Conservation (phyloP, 2,888 invertebrate species). For the Bimastos eiseni region DNA sequence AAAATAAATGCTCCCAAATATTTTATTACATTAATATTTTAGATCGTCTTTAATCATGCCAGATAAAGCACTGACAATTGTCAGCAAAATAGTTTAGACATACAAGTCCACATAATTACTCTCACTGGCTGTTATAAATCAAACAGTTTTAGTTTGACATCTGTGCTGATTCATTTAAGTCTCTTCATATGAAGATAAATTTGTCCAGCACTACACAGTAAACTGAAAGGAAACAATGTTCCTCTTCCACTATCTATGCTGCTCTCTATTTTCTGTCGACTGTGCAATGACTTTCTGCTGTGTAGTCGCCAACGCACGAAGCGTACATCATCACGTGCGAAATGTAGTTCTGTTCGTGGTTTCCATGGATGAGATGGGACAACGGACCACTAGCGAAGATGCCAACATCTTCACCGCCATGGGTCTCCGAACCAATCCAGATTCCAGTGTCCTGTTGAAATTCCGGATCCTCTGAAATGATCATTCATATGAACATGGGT, state of each 20-base stretch:
- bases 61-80: not conserved
- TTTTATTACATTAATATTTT: not conserved
- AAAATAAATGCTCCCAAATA: not conserved
- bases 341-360: slow-evolving; percentile 88
- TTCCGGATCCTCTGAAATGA: slow-evolving; percentile 22
- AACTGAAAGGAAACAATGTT: not conserved
- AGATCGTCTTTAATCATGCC: not conserved
- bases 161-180: not conserved
- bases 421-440: slow-evolving; percentile 53
- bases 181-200: not conserved
- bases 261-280: not conserved
- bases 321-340: slow-evolving; percentile 83
- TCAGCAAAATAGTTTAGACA: not conserved
- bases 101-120: not conserved
- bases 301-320: slow-evolving; percentile 72
- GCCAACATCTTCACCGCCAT: slow-evolving; percentile 76
- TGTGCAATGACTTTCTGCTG: slow-evolving; percentile 42
- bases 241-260: not conserved
- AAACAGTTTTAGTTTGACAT: not conserved
- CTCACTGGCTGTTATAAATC: not conserved
- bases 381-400: slow-evolving; percentile 77
- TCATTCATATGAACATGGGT: not conserved
- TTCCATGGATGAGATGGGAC: slow-evolving; percentile 78
- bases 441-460: slow-evolving; percentile 37
- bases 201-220: not conserved